Percentiles rank a stretch among this genome's conserved stretches.
Conservation (phyloP, 2,888 invertebrate genomes). For the Drosophila colorata region DNA sequence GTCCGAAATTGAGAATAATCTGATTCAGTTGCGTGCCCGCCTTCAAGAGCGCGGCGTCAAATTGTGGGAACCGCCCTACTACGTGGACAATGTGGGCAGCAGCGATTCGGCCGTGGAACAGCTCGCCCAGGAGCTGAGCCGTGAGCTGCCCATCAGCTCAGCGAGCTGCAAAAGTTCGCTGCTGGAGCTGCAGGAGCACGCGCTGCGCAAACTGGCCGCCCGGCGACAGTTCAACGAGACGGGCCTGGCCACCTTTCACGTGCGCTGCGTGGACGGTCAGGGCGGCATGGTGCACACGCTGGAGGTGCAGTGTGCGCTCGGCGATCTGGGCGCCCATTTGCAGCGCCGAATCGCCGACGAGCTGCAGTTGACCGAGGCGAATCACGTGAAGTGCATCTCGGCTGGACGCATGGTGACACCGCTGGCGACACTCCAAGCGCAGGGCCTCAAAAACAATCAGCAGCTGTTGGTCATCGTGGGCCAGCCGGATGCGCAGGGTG, state of each 20-base stretch:
- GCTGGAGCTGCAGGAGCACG: slow-evolving; percentile 79
- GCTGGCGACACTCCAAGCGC: slow-evolving; percentile 86
- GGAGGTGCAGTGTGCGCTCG: slow-evolving; percentile 87
- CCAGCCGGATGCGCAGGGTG: slow-evolving; percentile 84
- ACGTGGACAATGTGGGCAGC: slow-evolving; percentile 85
- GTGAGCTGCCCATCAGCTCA: slow-evolving; percentile 86
- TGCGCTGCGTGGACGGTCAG: slow-evolving; percentile 87
- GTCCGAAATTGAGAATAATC: slow-evolving; percentile 87
- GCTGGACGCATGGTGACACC: slow-evolving; percentile 89
- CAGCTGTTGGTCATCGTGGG: slow-evolving; percentile 89
- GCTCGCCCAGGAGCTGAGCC: slow-evolving; percentile 87
- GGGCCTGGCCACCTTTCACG: slow-evolving; percentile 89
- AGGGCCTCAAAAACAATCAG: slow-evolving; percentile 89
- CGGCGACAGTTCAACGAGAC: slow-evolving; percentile 89
- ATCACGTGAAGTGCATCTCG: slow-evolving; percentile 89
- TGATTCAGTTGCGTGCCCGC: slow-evolving; percentile 89
- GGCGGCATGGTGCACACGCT: slow-evolving; percentile 86
- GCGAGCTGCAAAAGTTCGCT: slow-evolving; percentile 46
- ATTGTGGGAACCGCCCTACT: slow-evolving; percentile 91
- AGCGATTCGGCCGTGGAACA: slow-evolving; percentile 83
- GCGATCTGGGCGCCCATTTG: slow-evolving; percentile 86
- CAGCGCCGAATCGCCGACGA: slow-evolving; percentile 86
- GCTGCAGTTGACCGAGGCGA: slow-evolving; percentile 78
- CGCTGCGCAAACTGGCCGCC: slow-evolving; percentile 90
- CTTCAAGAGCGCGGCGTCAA: slow-evolving; percentile 90